These are phyloP conservation scores for Neodiprion pinetum DNA, from an alignment of 1,140 invertebrate species.

Conservation along the genomic window DNA sequence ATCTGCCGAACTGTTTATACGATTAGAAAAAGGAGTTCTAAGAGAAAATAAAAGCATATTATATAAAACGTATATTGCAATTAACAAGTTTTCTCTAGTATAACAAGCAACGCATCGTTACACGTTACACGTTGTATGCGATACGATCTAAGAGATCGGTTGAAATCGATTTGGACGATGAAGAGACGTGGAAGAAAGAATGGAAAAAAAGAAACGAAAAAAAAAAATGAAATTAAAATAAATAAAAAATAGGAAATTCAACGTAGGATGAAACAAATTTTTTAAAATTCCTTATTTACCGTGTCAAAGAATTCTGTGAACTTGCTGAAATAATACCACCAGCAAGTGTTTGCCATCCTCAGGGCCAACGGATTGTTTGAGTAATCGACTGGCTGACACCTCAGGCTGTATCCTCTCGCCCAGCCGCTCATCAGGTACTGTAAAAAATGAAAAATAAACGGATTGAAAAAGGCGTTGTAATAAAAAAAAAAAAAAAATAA, in stretches of 20 bases:
- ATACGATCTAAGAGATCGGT: too few relatives aligned
- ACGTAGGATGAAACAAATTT: not conserved
- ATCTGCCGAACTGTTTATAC: too few relatives aligned
- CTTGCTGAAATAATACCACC: constrained; percentile 99
- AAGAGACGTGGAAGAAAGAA: too few relatives aligned
- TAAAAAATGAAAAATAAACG: constrained; percentile 32
- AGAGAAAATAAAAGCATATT: too few relatives aligned
- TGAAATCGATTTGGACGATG: too few relatives aligned
- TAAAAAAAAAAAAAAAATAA: not conserved
- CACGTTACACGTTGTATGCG: too few relatives aligned
- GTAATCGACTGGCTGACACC: constrained; percentile 94
- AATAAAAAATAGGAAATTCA: not conserved
- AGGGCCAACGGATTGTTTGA: constrained; percentile 82
- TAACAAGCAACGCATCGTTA: too few relatives aligned
- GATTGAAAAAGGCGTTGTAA: constrained; percentile 16
- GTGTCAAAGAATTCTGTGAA: constrained; percentile 98
- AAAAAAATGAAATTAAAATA: too few relatives aligned
- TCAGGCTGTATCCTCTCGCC: constrained; percentile 88
- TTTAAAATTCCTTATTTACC: constrained; percentile 56
- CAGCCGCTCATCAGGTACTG: constrained; percentile 86
- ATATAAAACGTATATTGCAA: too few relatives aligned
- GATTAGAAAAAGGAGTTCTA: too few relatives aligned
- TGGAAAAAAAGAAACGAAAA: too few relatives aligned
- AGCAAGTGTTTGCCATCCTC: constrained; percentile 90
- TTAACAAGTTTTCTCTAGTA: too few relatives aligned